Evolutionary conservation across 2,113 vertebrate genomes (phyloP).

Genomic region (Ceyx margarethae): DNA sequence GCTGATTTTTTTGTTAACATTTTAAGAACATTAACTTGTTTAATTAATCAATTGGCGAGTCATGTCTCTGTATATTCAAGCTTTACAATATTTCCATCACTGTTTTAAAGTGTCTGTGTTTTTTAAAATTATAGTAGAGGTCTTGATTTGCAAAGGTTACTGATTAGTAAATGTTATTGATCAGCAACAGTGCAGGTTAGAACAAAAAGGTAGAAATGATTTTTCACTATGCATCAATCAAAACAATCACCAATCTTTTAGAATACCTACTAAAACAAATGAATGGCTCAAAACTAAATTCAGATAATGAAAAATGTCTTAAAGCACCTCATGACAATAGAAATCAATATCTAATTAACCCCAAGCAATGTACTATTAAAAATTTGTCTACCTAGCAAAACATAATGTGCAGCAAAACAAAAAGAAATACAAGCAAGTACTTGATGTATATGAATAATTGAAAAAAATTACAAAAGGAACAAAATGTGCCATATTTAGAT

Average conservation of each 20-base stretch:
- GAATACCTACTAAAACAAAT: neutral
- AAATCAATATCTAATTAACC: slow-evolving; percentile 61
- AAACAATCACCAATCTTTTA: neutral
- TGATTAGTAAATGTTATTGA: neutral
- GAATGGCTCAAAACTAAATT: slow-evolving; percentile 1
- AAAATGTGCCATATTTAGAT: neutral
- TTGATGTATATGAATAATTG: neutral
- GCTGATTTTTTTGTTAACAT: neutral
- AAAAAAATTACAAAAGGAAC: neutral
- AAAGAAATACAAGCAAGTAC: neutral
- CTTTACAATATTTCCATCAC: neutral
- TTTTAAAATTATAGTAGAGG: neutral
- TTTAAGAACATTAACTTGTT: neutral
- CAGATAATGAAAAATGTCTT: slow-evolving; percentile 36
- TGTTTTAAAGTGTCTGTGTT: neutral
- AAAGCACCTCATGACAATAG: neutral
- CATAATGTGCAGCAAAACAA: neutral
- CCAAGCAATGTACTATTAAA: neutral
- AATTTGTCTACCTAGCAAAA: slow-evolving; percentile 13
- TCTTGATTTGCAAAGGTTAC: neutral
- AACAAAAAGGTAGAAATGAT: neutral
- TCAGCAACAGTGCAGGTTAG: neutral
- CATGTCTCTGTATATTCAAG: neutral
- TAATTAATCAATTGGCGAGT: neutral
- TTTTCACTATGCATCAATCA: neutral